A percentile compares a stretch with the other conserved stretches of the same genome.
These are phyloP conservation scores for Pantherophis alleghaniensis DNA, from an alignment of 2,797 vertebrate species.

Conservation along the genomic window DNA sequence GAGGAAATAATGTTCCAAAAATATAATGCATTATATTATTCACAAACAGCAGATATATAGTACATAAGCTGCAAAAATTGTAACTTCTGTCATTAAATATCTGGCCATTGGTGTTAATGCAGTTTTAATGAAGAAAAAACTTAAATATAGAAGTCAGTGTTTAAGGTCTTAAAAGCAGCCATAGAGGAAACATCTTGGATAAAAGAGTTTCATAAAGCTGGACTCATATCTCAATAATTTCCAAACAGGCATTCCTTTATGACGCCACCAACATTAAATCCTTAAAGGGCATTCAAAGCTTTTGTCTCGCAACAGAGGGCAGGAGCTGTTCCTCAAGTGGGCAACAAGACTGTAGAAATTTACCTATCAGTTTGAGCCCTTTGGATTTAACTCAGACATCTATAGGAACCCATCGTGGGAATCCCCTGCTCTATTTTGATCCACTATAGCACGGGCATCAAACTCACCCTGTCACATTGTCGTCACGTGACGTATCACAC, in stretches of 20 bases:
- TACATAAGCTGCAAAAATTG: background rate
- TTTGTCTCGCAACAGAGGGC: background rate
- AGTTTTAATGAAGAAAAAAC: background rate
- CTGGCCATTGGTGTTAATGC: background rate
- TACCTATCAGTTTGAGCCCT: background rate
- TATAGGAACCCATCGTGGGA: background rate
- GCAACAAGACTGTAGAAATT: background rate
- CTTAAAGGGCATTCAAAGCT: background rate
- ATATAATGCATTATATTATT: background rate
- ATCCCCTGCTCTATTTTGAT: background rate
- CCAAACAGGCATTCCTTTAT: background rate
- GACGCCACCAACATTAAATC: background rate
- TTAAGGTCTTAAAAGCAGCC: background rate
- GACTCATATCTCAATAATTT: background rate
- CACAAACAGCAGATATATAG: background rate
- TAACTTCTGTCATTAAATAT: background rate
- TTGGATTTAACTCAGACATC: background rate
- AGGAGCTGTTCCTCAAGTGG: background rate
- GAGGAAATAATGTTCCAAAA: background rate
- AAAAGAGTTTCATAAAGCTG: background rate
- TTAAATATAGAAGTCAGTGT: background rate
- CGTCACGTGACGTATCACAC: rapidly evolving
- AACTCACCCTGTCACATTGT: too few species aligned
- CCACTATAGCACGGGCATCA: background rate
- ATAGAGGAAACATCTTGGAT: background rate